phyloP scores from a whole-genome alignment of 2,888 invertebrate species.

The Pollenia griseotomentosa region DNA sequence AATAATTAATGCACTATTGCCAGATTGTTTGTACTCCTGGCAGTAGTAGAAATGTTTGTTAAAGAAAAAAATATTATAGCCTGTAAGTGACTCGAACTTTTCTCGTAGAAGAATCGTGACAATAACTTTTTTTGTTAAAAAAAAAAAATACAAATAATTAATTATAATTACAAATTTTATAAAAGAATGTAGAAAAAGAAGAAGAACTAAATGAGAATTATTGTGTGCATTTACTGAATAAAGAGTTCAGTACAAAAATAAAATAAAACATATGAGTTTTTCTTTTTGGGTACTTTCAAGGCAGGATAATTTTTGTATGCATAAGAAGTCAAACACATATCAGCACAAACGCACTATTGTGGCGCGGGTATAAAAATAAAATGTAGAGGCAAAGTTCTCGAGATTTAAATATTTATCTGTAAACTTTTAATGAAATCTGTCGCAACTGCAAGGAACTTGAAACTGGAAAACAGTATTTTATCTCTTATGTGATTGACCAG shows the following conservation, averaged over 20 bases:
- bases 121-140: slow-evolving; percentile 30
- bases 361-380: no score
- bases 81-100: slow-evolving; percentile 67
- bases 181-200: slow-evolving; percentile 49
- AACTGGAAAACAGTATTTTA: no score
- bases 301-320: neutral
- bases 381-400: no score
- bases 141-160: neutral
- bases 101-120: slow-evolving; percentile 76
- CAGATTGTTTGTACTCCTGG: slow-evolving; percentile 16
- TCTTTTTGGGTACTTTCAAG: neutral
- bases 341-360: no score
- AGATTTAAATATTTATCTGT: no score
- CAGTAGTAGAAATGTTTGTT: slow-evolving; percentile 34
- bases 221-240: slow-evolving; percentile 84
- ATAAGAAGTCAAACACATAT: no score
- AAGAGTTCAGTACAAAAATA: slow-evolving; percentile 83
- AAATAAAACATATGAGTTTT: slow-evolving; percentile 27
- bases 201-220: slow-evolving; percentile 77
- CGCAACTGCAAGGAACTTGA: no score
- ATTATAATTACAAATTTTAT: neutral
- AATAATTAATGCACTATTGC: slow-evolving; percentile 40
- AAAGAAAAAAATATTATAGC: slow-evolving; percentile 55
- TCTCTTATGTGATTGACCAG: no score
- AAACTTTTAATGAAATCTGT: no score